Evolutionary conservation across 2,113 vertebrate genomes (phyloP).

Genomic region (Willisornis vidua): DNA sequence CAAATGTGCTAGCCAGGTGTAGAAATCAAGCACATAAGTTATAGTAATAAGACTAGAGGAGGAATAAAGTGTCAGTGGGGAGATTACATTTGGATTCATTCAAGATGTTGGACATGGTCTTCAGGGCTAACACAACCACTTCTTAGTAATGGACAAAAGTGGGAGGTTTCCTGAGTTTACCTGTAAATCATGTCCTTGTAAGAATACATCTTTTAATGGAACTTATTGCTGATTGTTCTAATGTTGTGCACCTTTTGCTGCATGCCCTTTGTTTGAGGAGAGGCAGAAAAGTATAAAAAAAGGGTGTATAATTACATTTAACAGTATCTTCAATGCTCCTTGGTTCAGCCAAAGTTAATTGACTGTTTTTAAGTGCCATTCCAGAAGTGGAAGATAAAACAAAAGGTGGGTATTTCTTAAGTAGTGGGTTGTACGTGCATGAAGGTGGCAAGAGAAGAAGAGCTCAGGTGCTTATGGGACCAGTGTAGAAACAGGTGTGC

Average conservation of each 20-base stretch:
- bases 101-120: neutral
- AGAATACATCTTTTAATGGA: neutral
- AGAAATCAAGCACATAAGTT: neutral
- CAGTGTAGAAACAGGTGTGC: neutral
- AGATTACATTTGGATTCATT: neutral
- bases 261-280: neutral
- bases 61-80: neutral
- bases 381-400: neutral
- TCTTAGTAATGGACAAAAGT: neutral
- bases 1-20: conserved; percentile 22
- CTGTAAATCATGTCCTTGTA: neutral
- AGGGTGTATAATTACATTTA: neutral
- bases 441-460: neutral
- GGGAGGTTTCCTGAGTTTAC: neutral
- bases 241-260: neutral
- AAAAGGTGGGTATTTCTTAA: neutral
- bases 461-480: neutral
- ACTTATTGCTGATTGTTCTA: neutral
- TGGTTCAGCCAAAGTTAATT: neutral
- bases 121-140: neutral
- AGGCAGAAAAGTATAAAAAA: neutral
- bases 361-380: neutral
- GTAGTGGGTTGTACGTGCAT: neutral
- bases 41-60: neutral
- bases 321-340: neutral